Conservation (phyloP, 2,888 invertebrate genomes). For the Pammene aurita region DNA sequence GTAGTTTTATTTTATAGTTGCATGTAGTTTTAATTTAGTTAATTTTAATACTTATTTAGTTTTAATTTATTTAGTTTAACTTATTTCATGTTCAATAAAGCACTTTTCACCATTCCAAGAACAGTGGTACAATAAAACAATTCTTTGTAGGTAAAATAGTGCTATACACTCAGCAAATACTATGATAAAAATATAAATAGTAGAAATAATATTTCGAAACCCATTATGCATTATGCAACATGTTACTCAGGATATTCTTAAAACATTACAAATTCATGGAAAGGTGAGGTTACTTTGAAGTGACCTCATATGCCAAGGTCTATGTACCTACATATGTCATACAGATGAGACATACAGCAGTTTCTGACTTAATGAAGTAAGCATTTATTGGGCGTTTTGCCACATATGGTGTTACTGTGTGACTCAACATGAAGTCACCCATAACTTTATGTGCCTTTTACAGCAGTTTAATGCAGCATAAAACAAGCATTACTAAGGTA, state of each 20-base stretch:
- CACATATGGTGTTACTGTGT: conserved; percentile 8
- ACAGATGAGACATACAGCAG: conserved; percentile 2
- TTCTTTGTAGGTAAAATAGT: too few species aligned
- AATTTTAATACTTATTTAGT: too few species aligned
- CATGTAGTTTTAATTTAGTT: too few species aligned
- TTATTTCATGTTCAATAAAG: too few species aligned
- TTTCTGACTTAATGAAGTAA: background rate
- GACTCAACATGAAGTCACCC: conserved; percentile 12
- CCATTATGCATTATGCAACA: background rate
- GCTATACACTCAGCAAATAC: too few species aligned
- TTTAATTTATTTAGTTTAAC: too few species aligned
- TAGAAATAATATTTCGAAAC: too few species aligned
- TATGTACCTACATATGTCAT: background rate
- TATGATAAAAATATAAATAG: too few species aligned
- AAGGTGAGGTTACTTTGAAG: background rate
- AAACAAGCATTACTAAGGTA: background rate
- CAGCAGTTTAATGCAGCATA: background rate
- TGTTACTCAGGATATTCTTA: background rate
- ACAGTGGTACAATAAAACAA: too few species aligned
- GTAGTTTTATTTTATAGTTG: too few species aligned
- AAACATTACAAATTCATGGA: background rate
- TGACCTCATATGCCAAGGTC: background rate
- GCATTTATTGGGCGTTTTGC: background rate
- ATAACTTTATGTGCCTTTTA: conserved; percentile 5
- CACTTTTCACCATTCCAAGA: too few species aligned